Percentiles rank a stretch among this genome's conserved stretches.
phyloP scores from a whole-genome alignment of 2,113 vertebrate genomes.

The Aix galericulata region DNA sequence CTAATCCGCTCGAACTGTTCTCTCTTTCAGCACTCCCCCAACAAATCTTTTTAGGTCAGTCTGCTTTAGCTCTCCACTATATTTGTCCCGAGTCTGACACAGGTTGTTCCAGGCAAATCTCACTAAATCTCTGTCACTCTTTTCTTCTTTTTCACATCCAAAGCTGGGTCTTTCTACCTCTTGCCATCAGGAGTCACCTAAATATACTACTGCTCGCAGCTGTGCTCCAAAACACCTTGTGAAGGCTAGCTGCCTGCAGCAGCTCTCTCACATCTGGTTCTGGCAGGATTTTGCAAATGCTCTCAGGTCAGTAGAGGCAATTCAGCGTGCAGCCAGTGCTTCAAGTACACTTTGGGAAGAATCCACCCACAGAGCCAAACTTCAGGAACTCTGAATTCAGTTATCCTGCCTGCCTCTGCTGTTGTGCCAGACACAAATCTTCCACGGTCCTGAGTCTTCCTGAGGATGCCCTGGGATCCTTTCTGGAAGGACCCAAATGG shows the following conservation, averaged over 20 bases:
- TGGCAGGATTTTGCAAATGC: neutral
- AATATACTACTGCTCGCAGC: neutral
- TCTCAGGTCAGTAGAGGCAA: neutral
- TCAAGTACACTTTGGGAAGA: neutral
- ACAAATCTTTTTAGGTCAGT: neutral
- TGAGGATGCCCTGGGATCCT: neutral
- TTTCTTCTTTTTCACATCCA: neutral
- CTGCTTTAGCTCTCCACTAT: neutral
- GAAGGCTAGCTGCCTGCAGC: neutral
- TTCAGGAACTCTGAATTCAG: neutral
- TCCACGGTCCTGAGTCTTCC: neutral
- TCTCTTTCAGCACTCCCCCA: neutral
- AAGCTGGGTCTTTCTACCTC: neutral
- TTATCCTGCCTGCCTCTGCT: neutral
- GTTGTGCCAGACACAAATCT: neutral
- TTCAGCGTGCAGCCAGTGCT: neutral
- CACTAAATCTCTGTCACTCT: neutral
- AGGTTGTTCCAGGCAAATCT: slow-evolving; percentile 10
- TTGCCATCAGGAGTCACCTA: neutral
- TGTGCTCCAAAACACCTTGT: neutral
- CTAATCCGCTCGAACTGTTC: neutral
- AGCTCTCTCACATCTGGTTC: neutral
- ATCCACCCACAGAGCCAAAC: neutral
- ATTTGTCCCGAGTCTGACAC: neutral
- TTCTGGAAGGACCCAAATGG: neutral